Percentiles rank a stretch among this genome's conserved stretches.
Conservation (phyloP, 2,888 invertebrate genomes). For the Piscicola geometra region DNA sequence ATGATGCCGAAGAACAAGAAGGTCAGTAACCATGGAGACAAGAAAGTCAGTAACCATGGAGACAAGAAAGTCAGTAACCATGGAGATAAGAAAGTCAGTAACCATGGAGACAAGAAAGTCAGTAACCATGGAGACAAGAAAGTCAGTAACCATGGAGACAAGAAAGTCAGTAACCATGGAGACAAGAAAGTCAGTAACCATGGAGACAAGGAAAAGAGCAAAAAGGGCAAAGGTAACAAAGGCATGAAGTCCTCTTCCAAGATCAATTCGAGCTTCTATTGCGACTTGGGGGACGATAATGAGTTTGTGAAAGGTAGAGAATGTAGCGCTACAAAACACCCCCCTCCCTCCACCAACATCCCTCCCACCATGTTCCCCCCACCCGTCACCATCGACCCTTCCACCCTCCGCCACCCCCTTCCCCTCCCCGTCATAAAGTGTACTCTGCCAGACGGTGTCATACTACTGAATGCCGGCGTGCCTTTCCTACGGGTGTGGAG, state of each 20-base stretch:
- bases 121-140: neutral
- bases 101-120: neutral
- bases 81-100: neutral
- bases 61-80: neutral
- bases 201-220: neutral
- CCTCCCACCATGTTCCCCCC: neutral
- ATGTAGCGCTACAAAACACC: neutral
- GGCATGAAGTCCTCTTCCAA: neutral
- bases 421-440: neutral
- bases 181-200: neutral
- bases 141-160: neutral
- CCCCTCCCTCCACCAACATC: neutral
- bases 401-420: neutral
- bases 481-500: slow-evolving; percentile 65
- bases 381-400: too few relatives aligned
- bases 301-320: neutral
- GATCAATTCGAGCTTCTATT: neutral
- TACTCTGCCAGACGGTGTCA: slow-evolving; percentile 20
- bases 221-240: neutral
- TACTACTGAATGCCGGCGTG: neutral
- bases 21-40: neutral
- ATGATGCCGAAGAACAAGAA: neutral
- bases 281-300: neutral
- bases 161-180: neutral
- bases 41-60: neutral